Evolutionary conservation across 2,797 vertebrate genomes (phyloP).

Genomic region (Cichlasoma orientale): DNA sequence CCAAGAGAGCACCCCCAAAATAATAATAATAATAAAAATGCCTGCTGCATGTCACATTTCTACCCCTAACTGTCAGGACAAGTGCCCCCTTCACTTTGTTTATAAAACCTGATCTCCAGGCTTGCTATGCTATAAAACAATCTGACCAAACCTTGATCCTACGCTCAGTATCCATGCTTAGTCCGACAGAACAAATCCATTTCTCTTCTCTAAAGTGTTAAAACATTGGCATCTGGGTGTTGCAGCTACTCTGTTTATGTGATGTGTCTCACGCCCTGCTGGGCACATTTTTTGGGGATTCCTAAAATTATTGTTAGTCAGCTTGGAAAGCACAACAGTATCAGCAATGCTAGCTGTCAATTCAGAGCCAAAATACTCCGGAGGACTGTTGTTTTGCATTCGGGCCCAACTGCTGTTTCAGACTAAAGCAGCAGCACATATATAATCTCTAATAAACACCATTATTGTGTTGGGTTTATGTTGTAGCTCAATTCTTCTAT

Average conservation of each 20-base stretch:
- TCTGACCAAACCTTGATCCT: no score
- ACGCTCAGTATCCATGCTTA: neutral
- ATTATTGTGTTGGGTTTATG: conserved; percentile 43
- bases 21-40: neutral
- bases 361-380: conserved; percentile 17
- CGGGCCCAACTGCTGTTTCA: conserved; percentile 36
- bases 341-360: neutral
- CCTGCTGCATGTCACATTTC: neutral
- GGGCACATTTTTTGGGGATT: conserved; percentile 5
- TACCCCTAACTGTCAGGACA: neutral
- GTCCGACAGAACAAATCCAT: neutral
- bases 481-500: conserved; percentile 53
- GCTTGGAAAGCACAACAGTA: neutral
- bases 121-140: neutral
- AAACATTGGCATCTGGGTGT: neutral
- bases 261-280: neutral
- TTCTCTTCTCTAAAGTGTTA: neutral
- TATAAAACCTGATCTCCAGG: neutral
- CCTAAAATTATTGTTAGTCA: neutral
- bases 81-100: neutral
- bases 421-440: conserved; percentile 15
- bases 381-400: conserved; percentile 3
- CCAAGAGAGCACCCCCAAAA: neutral
- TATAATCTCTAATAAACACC: conserved; percentile 36
- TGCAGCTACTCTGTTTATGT: neutral